These are phyloP conservation scores for Halcyon malimbica DNA, from an alignment of 2,113 vertebrate species.

Conservation along the genomic window DNA sequence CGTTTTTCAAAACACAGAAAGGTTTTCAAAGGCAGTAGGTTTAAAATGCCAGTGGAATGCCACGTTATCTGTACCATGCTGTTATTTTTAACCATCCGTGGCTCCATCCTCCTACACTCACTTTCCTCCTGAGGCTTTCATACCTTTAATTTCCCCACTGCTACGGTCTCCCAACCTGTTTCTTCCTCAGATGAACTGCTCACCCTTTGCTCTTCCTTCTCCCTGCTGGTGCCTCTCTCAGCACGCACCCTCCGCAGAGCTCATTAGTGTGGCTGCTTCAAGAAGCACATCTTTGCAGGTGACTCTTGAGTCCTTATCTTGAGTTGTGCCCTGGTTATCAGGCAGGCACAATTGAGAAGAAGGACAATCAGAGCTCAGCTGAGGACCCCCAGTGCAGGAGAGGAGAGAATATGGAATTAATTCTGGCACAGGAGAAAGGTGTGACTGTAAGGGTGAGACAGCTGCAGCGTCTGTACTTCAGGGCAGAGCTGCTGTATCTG, in stretches of 20 bases:
- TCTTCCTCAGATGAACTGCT: not conserved
- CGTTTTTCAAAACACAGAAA: not conserved
- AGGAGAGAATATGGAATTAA: not conserved
- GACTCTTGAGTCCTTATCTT: not conserved
- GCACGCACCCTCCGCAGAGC: not conserved
- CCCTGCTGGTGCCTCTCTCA: not conserved
- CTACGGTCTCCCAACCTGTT: not conserved
- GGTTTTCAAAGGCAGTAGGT: not conserved
- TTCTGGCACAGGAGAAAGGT: not conserved
- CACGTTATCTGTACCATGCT: not conserved
- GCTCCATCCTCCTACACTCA: not conserved
- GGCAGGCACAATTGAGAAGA: rapidly evolving
- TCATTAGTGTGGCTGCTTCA: not conserved
- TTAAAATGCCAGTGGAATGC: not conserved
- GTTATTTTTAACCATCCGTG: not conserved
- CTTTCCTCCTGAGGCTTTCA: not conserved
- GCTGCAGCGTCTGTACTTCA: not conserved
- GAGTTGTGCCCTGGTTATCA: not conserved
- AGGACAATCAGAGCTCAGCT: not conserved
- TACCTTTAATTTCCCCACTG: not conserved
- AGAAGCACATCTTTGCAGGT: not conserved
- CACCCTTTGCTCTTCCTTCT: not conserved
- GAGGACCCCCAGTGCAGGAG: not conserved
- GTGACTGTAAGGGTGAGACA: not conserved
- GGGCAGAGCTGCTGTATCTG: not conserved